These are phyloP conservation scores for Taenioides sp. DNA, from an alignment of 2,797 vertebrate species.

Conservation along the genomic window DNA sequence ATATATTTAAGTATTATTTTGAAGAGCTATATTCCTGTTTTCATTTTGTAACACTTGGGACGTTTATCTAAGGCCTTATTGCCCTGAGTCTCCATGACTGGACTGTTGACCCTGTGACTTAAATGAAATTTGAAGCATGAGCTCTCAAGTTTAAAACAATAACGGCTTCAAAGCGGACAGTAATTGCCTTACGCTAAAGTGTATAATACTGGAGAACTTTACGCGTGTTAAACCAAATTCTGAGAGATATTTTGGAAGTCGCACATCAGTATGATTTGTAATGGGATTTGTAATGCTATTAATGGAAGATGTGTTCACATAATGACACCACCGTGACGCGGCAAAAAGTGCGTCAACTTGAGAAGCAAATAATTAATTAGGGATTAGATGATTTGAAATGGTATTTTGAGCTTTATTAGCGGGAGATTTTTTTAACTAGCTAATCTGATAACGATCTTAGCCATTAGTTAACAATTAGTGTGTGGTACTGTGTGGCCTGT, in stretches of 20 bases:
- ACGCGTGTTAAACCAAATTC: slow-evolving; percentile 35
- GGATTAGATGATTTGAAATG: slow-evolving; percentile 51
- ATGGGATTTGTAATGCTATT: slow-evolving; percentile 93
- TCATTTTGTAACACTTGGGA: slow-evolving; percentile 12
- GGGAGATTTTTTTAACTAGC: slow-evolving; percentile 46
- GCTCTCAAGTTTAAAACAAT: slow-evolving; percentile 37
- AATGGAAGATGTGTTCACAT: slow-evolving; percentile 77
- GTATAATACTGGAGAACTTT: background rate
- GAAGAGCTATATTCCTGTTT: background rate
- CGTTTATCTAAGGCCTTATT: slow-evolving; percentile 23
- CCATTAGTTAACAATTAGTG: slow-evolving; percentile 61
- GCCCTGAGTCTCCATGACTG: slow-evolving; percentile 12
- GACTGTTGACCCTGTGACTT: slow-evolving; percentile 32
- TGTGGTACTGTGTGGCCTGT: slow-evolving; percentile 48
- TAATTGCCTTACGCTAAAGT: slow-evolving; percentile 20
- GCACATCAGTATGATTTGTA: slow-evolving; percentile 90
- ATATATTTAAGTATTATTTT: background rate
- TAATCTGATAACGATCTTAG: slow-evolving; percentile 68
- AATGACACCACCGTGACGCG: slow-evolving; percentile 43
- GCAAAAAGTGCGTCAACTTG: slow-evolving; percentile 43
- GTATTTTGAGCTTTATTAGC: slow-evolving; percentile 35
- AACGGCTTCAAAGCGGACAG: slow-evolving; percentile 36
- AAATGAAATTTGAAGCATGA: slow-evolving; percentile 39
- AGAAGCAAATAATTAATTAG: slow-evolving; percentile 57
- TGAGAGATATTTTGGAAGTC: slow-evolving; percentile 75